Base-by-base conservation (phyloP, 2,888 invertebrate genomes). In the Drosophila macrothrix region DNA sequence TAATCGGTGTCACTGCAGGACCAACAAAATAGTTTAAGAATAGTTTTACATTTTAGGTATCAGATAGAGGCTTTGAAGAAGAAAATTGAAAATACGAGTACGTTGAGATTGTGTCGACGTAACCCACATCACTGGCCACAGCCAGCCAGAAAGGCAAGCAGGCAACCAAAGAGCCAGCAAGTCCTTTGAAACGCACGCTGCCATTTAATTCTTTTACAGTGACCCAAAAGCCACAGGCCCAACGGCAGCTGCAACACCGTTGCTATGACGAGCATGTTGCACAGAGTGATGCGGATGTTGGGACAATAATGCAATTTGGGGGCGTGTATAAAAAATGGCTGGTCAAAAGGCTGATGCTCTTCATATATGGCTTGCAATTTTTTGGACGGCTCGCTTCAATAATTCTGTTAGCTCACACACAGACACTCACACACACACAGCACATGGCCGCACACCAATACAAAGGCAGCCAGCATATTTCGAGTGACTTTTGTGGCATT, bases 401-500 rank as follows among this genome's bases (percentile, higher is more conserved):
- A 88, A 90, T 85, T 90, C 87, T 88, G 86, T 90, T 90, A 82
- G 88, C 82, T 65, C 52, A 41, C 39, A 60, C 53, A 73, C 55
- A 72, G 60, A 49, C 37, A 19, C 63, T n/a, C n/a, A 59, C 41
- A 65, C 52, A 60, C n/a, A 56, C 35, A 43, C 37, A 69, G 33
- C 31, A 35, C 41, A 49, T 16, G 39, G 12, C 50, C 19, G 28
- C 67, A 69, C 31, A 64, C 55, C 46, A 39, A 61, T 55, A 66
- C 60, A 35, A 60, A n/a, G 31, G 37, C 50, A 50, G 82, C 74
- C 72, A 80, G 77, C 80, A 88, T 83, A 71, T 85, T 81, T 76
- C 68, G 83, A 84, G 86, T 80, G 89, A 87, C 85, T 87, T 83
- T 80, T 87, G 88, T 80, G 88, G 88, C 75, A 82, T 72, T 77